phyloP scores from a whole-genome alignment of 1,140 invertebrate species.

The Probaryconus sp. region DNA sequence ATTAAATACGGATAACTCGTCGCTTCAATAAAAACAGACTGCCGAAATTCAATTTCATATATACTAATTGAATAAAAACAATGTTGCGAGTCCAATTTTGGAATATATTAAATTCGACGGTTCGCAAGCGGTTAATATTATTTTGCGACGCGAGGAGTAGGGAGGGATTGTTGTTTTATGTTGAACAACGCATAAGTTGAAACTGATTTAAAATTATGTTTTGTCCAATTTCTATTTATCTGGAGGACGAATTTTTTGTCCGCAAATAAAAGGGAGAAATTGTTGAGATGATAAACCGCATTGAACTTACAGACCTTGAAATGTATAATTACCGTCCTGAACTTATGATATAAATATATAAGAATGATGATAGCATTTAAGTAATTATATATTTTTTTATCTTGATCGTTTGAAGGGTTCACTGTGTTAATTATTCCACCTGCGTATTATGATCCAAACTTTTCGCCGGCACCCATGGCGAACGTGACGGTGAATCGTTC shows the following conservation, averaged over 20 bases:
- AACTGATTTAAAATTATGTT: too few species aligned
- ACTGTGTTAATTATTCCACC: constrained; percentile 59
- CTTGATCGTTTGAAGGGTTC: constrained; percentile 50
- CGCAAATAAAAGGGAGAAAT: too few species aligned
- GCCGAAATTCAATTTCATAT: constrained; percentile 15
- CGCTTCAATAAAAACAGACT: constrained; percentile 42
- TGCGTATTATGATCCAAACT: constrained; percentile 56
- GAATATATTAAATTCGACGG: too few species aligned
- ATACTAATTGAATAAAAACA: constrained; percentile 53
- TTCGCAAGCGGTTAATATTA: too few species aligned
- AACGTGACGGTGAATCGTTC: constrained; percentile 55
- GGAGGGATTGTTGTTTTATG: constrained; percentile 9
- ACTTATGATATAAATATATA: too few species aligned
- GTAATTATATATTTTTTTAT: constrained; percentile 16
- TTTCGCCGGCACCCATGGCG: constrained; percentile 50
- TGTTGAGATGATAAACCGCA: too few species aligned
- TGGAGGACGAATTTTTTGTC: too few species aligned
- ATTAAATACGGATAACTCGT: constrained; percentile 50
- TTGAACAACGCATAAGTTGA: constrained; percentile 1
- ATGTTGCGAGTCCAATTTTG: constrained; percentile 19
- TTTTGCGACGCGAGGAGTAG: too few species aligned
- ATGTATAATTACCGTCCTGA: too few species aligned
- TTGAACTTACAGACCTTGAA: too few species aligned
- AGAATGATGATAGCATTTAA: constrained; percentile 4
- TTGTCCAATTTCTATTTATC: too few species aligned